These are phyloP conservation scores for Sterna hirundo DNA, from an alignment of 2,113 vertebrate species.

Conservation along the genomic window DNA sequence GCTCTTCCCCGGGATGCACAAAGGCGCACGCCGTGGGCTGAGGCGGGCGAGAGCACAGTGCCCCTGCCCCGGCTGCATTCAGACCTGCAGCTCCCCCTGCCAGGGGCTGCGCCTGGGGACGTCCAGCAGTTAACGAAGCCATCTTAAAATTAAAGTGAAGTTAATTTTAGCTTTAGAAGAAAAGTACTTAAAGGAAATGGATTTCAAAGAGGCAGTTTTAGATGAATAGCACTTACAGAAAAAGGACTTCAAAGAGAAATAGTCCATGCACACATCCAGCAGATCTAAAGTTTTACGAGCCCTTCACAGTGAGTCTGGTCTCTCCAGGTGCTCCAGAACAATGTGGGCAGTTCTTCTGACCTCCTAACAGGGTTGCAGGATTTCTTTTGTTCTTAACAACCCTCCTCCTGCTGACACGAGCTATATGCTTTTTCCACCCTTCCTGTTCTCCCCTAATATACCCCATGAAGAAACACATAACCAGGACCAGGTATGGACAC, in stretches of 20 bases:
- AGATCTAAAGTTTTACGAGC: background rate
- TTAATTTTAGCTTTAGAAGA: background rate
- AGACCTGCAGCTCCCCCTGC: background rate
- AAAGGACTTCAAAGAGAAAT: background rate
- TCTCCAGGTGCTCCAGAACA: background rate
- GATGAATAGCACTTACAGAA: background rate
- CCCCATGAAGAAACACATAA: background rate
- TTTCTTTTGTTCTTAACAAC: background rate
- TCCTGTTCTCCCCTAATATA: background rate
- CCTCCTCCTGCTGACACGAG: background rate
- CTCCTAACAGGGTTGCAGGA: background rate
- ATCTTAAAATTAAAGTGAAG: background rate
- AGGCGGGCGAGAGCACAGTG: background rate
- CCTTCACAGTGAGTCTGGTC: background rate
- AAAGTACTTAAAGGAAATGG: background rate
- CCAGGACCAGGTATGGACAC: background rate
- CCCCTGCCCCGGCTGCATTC: background rate
- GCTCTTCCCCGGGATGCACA: background rate
- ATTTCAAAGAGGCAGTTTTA: background rate
- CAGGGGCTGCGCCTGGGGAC: background rate
- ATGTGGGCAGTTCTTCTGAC: background rate
- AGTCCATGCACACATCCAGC: background rate
- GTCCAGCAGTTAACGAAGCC: background rate
- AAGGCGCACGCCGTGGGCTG: rapidly evolving
- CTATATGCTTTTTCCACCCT: background rate